A percentile compares a stretch with the other conserved stretches of the same genome.
Conservation (phyloP, 2,797 vertebrate genomes). For the Scomberomorus guttatus region DNA sequence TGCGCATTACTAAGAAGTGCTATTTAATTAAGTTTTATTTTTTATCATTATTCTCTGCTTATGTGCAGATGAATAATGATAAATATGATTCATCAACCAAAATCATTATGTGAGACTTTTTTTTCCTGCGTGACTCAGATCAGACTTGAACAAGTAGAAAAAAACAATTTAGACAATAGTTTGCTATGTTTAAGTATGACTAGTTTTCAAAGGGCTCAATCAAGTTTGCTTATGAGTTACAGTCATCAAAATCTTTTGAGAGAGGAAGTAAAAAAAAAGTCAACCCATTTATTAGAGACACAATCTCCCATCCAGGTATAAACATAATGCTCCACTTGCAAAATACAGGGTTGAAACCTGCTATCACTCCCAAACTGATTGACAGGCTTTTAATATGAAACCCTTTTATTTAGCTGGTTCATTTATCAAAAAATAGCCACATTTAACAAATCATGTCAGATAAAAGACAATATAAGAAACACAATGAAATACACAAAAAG, state of each 20-base stretch:
- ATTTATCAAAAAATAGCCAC: neutral
- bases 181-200: neutral
- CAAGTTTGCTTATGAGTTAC: neutral
- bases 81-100: neutral
- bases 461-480: neutral
- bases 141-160: neutral
- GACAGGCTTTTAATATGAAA: neutral
- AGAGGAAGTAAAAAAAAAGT: neutral
- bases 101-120: neutral
- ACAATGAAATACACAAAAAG: no score
- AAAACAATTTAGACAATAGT: neutral
- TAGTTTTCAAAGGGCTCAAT: neutral
- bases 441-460: neutral
- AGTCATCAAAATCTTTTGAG: neutral
- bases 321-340: neutral
- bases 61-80: neutral
- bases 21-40: neutral
- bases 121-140: neutral
- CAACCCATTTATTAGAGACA: neutral
- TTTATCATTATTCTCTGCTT: neutral
- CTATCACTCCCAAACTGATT: neutral
- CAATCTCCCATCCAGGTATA: no score
- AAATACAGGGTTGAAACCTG: neutral
- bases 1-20: neutral
- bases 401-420: neutral